These are phyloP conservation scores for Aphrophora alni DNA, from an alignment of 2,888 invertebrate genomes.

Conservation along the genomic window DNA sequence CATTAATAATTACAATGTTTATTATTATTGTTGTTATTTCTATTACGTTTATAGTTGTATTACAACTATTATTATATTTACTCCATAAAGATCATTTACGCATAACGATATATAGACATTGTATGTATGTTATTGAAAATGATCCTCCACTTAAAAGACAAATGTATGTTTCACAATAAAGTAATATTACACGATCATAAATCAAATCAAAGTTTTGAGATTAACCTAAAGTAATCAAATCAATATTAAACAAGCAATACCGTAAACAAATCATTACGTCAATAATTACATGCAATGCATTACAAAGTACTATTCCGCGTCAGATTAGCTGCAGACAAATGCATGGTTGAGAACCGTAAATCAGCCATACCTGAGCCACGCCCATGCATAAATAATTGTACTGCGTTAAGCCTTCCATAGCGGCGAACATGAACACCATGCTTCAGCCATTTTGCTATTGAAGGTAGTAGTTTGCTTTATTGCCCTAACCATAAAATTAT, in stretches of 20 bases:
- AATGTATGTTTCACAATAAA: too few relatives aligned
- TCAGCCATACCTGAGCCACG: slow-evolving; percentile 22
- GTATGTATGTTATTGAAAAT: too few relatives aligned
- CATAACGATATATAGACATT: too few relatives aligned
- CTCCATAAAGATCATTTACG: too few relatives aligned
- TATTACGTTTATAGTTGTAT: too few relatives aligned
- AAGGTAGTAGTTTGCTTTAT: slow-evolving; percentile 35
- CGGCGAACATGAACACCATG: slow-evolving; percentile 28
- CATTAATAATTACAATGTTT: too few relatives aligned
- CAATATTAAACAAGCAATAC: not conserved
- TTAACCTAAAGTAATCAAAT: too few relatives aligned
- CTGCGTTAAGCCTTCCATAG: slow-evolving; percentile 17
- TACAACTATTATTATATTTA: too few relatives aligned
- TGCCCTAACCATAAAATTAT: slow-evolving; percentile 7
- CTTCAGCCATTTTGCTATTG: slow-evolving; percentile 27
- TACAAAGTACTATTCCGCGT: not conserved
- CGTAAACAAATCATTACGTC: not conserved
- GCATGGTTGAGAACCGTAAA: slow-evolving; percentile 11
- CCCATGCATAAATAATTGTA: slow-evolving; percentile 30
- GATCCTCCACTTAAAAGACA: too few relatives aligned
- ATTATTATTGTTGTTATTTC: too few relatives aligned
- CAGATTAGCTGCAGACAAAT: slow-evolving; percentile 16
- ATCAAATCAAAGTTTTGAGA: too few relatives aligned
- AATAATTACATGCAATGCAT: not conserved
- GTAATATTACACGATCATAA: too few relatives aligned